These are phyloP conservation scores for Triops cancriformis DNA, from an alignment of 1,140 invertebrate species.

Conservation along the genomic window DNA sequence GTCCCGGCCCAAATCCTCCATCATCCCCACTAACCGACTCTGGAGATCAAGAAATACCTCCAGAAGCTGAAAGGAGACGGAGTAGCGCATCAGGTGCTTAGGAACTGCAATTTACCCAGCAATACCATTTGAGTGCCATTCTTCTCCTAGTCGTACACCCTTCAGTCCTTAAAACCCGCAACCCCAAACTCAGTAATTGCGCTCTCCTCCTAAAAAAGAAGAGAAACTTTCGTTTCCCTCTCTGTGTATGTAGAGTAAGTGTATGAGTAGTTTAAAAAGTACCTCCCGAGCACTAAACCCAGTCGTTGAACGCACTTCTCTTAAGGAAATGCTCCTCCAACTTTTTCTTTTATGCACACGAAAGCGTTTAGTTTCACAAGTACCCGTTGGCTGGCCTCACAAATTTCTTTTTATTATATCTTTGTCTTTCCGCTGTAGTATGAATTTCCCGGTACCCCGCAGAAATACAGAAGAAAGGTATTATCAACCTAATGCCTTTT, in stretches of 20 bases:
- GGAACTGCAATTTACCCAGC: not conserved
- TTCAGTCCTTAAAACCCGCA: not conserved
- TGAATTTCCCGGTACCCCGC: no score
- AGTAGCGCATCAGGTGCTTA: conserved; percentile 9
- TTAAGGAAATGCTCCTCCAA: not conserved
- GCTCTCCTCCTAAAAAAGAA: not conserved
- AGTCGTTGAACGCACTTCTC: not conserved
- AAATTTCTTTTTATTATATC: no score
- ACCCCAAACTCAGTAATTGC: not conserved
- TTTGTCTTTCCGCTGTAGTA: no score
- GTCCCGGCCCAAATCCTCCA: not conserved
- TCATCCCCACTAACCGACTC: not conserved
- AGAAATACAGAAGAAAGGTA: no score
- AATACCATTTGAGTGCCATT: not conserved
- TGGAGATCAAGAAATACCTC: not conserved
- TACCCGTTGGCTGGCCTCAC: no score
- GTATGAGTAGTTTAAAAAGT: not conserved
- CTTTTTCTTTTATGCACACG: no score
- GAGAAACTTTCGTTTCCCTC: not conserved
- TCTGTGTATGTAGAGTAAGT: not conserved
- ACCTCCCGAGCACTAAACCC: not conserved
- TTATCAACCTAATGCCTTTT: no score
- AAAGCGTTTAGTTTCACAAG: no score
- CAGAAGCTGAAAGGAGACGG: not conserved
- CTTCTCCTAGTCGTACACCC: not conserved